Evolutionary conservation across 2,888 invertebrate species (phyloP).

Genomic region (Beris chalybata): DNA sequence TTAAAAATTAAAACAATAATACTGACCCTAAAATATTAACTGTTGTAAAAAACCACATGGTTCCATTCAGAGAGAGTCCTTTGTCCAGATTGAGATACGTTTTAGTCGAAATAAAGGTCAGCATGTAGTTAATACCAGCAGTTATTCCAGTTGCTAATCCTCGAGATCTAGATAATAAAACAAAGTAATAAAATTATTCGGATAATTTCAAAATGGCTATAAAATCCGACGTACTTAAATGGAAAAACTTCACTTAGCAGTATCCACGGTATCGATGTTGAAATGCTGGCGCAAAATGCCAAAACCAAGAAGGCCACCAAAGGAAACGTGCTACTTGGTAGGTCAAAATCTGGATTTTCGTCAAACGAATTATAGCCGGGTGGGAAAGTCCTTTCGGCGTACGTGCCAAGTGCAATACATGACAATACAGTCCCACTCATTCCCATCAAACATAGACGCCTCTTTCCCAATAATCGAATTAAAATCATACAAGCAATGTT

Average conservation of each 20-base stretch:
- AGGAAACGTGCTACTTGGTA: conserved; percentile 43
- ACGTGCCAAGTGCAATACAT: conserved; percentile 56
- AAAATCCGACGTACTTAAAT: conserved; percentile 55
- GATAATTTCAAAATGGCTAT: not conserved
- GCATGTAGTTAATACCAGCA: conserved; percentile 60
- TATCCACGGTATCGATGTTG: conserved; percentile 60
- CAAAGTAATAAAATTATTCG: not conserved
- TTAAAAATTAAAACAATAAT: not conserved
- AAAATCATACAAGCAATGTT: conserved; percentile 55
- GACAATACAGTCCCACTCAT: conserved; percentile 56
- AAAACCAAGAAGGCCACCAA: conserved; percentile 45
- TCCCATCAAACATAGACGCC: conserved; percentile 57
- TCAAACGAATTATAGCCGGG: conserved; percentile 58
- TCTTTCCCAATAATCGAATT: conserved; percentile 58
- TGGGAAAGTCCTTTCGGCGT: conserved; percentile 53
- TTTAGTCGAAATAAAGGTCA: conserved; percentile 60
- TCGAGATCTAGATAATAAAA: conserved; percentile 36
- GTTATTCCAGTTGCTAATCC: conserved; percentile 48
- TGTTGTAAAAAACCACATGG: conserved; percentile 58
- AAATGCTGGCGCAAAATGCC: conserved; percentile 43
- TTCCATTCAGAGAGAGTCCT: conserved; percentile 57
- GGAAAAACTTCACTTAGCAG: conserved; percentile 63
- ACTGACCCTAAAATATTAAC: conserved; percentile 56
- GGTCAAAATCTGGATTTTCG: conserved; percentile 36
- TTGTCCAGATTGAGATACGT: conserved; percentile 59